These are phyloP conservation scores for Cheilosia scutellata DNA, from an alignment of 2,888 invertebrate genomes.

Conservation along the genomic window DNA sequence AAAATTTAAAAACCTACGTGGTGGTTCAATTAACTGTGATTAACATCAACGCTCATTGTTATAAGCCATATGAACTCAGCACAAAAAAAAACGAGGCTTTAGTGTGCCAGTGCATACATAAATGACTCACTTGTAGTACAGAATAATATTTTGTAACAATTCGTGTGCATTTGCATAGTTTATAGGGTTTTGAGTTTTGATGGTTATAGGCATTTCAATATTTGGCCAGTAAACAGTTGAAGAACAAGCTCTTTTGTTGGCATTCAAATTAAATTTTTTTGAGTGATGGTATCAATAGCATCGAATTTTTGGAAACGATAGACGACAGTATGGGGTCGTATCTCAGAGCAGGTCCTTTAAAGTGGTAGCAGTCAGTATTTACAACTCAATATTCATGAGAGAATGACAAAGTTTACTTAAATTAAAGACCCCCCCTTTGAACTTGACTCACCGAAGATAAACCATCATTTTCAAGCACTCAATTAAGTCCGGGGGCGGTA, in stretches of 20 bases:
- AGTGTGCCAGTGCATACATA: slow-evolving; percentile 34
- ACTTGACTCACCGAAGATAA: too few relatives aligned
- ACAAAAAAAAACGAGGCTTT: background rate
- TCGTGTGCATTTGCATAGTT: slow-evolving; percentile 6
- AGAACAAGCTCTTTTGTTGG: background rate
- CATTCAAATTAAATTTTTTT: background rate
- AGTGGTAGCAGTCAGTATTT: too few relatives aligned
- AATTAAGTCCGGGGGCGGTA: too few relatives aligned
- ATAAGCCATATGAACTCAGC: slow-evolving; percentile 14
- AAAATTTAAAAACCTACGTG: slow-evolving; percentile 33
- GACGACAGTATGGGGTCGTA: too few relatives aligned
- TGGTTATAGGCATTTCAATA: background rate
- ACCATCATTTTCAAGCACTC: too few relatives aligned
- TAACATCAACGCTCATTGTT: slow-evolving; percentile 60
- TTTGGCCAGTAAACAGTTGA: background rate
- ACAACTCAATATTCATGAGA: too few relatives aligned
- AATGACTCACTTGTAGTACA: slow-evolving; percentile 49
- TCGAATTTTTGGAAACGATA: too few relatives aligned
- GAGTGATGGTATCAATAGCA: too few relatives aligned
- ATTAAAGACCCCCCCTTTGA: too few relatives aligned
- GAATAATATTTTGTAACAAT: slow-evolving; percentile 40
- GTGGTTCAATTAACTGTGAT: slow-evolving; percentile 62
- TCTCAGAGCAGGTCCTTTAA: too few relatives aligned
- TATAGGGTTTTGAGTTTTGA: background rate
- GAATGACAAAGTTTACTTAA: too few relatives aligned